A percentile compares a stretch with the other conserved stretches of the same genome.
These are phyloP conservation scores for Crioceris asparagi DNA, from an alignment of 2,888 invertebrate species.

Conservation along the genomic window DNA sequence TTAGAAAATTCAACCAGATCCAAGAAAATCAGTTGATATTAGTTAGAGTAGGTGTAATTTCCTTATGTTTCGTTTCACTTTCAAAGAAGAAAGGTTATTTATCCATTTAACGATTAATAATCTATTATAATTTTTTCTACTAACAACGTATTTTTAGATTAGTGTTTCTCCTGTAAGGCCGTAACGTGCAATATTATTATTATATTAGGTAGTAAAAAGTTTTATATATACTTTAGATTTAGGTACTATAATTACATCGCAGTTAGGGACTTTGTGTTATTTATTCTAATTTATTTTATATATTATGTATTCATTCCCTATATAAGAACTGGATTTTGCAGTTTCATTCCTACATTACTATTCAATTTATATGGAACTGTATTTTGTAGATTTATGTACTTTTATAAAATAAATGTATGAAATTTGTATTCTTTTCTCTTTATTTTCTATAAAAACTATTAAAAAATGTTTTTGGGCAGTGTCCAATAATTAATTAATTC, in stretches of 20 bases:
- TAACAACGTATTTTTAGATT: slow-evolving; percentile 1
- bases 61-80: no score
- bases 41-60: no score
- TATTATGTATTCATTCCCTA: slow-evolving; percentile 23
- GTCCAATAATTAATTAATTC: no score
- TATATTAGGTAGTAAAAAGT: slow-evolving; percentile 6
- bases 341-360: slow-evolving; percentile 23
- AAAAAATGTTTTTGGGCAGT: no score
- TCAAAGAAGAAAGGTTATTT: no score
- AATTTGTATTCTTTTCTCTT: no score
- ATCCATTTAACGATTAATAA: no score
- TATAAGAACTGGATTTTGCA: slow-evolving; percentile 17
- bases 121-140: slow-evolving; percentile 9
- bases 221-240: slow-evolving; percentile 6
- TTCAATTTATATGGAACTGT: slow-evolving; percentile 19
- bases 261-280: slow-evolving; percentile 4
- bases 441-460: neutral
- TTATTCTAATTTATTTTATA: slow-evolving; percentile 11
- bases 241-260: slow-evolving; percentile 3
- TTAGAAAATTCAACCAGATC: slow-evolving; percentile 6
- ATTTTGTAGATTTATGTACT: slow-evolving; percentile 30
- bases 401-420: slow-evolving; percentile 29
- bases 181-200: slow-evolving; percentile 28
- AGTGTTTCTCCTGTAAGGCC: slow-evolving; percentile 19
- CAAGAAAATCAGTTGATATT: no score